Base-by-base conservation (phyloP, 1,140 invertebrate species). In the Atta colombica region DNA sequence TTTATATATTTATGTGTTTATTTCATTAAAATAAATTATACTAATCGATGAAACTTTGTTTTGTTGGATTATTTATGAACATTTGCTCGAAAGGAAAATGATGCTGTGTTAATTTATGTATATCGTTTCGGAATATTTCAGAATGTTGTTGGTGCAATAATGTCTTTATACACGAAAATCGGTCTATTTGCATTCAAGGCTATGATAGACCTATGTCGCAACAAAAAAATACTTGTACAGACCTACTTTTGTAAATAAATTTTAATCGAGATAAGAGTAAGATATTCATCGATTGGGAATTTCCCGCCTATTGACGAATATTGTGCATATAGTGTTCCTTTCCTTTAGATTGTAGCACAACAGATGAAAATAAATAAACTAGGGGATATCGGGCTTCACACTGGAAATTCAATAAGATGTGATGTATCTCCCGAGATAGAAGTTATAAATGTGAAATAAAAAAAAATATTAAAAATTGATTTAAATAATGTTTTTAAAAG, bases 281-380 rank as follows among this genome's bases (percentile, higher is more conserved):
- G 85, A 86, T 86, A 88, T 91, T 89, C 88, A 90, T 92, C 91
- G 89, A 85, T 89, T 92, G 91, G 89, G 88, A 92, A 92, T 77
- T 81, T 87, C 66, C 81, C 87, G 89, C 91, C 92, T 92, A 92
- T 93, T 93, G 88, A 93, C 93, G 92, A 81, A 93, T 91, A 91
- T 92, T 93, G 87, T 87, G 87, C 86, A 93, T 89, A 92, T 92
- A 92, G 90, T 92, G 92, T 93, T 92, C 87, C 89, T 93, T 92
- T 92, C 84, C 71, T 90, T 92, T 92, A 91, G 87, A 85, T 91
- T 90, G 72, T 92, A 86, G 78, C 58, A 39, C 35, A 86, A 82
- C 85, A 88, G 65, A 90, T 80, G 84, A 80, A 87, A 77, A 61
- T 69, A 58, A 88, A 60, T 91, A 81, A 88, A 85, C 55, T 60